Percentiles rank a stretch among this genome's conserved stretches.
These are phyloP conservation scores for Doryteuthis pealeii DNA, from an alignment of 1,140 invertebrate genomes.

Conservation along the genomic window DNA sequence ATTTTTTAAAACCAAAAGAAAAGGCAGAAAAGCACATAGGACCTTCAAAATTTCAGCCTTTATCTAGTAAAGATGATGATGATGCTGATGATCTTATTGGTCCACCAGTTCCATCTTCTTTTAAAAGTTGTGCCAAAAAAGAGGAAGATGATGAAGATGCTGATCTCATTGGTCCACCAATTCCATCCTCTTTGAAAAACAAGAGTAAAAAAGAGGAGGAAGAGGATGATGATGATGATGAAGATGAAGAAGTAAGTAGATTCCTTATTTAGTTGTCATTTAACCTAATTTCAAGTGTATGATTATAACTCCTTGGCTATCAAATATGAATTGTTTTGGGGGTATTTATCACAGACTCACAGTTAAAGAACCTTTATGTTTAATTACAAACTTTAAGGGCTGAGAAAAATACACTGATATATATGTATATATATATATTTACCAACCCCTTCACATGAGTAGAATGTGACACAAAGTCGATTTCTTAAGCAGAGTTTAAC, in stretches of 20 bases:
- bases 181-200: constrained; percentile 25
- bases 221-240: constrained; percentile 1
- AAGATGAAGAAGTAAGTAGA: constrained; percentile 13
- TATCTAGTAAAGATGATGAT: neutral
- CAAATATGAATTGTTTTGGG: too few species aligned
- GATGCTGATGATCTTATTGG: constrained; percentile 24
- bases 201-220: constrained; percentile 15
- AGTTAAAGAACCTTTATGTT: too few species aligned
- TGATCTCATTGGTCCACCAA: constrained; percentile 18
- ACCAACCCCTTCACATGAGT: too few species aligned
- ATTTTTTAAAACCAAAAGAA: neutral
- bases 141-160: constrained; percentile 20
- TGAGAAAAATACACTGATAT: too few species aligned
- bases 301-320: too few species aligned
- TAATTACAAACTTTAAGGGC: too few species aligned
- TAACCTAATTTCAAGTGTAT: too few species aligned
- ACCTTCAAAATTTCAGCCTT: constrained; percentile 11
- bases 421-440: too few species aligned
- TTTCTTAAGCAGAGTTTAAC: too few species aligned
- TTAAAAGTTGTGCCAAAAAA: neutral
- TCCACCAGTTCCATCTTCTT: neutral
- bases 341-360: too few species aligned
- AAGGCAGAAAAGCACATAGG: neutral
- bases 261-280: neutral
- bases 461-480: too few species aligned